Evolutionary conservation across 2,797 vertebrate species (phyloP).

Genomic region (Enteromius viviparus): DNA sequence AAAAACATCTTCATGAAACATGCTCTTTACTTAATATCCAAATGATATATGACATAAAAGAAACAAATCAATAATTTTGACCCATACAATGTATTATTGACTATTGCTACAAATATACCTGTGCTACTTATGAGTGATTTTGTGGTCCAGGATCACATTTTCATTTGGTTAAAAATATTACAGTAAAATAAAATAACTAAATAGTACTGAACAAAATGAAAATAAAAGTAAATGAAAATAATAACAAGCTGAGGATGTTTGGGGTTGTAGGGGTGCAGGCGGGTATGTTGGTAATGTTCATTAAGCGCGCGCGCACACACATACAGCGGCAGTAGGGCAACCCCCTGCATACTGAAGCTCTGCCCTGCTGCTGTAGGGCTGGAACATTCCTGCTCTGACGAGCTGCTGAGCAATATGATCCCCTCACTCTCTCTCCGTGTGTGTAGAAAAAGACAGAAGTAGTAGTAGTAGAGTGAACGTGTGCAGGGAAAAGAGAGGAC

Average conservation of each 20-base stretch:
- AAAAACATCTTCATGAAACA: neutral
- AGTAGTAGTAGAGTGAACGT: slow-evolving; percentile 46
- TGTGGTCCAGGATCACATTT: neutral
- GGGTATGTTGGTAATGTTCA: slow-evolving; percentile 20
- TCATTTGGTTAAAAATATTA: neutral
- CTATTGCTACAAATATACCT: neutral
- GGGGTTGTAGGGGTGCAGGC: neutral
- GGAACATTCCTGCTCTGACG: slow-evolving; percentile 81
- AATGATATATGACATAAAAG: neutral
- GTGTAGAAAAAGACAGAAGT: slow-evolving; percentile 62
- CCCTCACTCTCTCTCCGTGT: slow-evolving; percentile 72
- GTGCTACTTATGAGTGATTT: neutral
- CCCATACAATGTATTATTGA: neutral
- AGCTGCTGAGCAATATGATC: slow-evolving; percentile 79
- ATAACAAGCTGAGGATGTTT: neutral
- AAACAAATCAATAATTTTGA: neutral
- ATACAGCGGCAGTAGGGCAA: slow-evolving; percentile 38
- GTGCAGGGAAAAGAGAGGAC: slow-evolving; percentile 44
- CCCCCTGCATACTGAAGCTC: slow-evolving; percentile 41
- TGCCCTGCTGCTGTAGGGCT: slow-evolving; percentile 68
- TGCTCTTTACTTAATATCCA: neutral
- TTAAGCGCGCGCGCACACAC: slow-evolving; percentile 22
- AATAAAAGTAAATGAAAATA: neutral
- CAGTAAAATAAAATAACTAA: neutral
- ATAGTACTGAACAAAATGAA: neutral